Base-by-base conservation (phyloP, 2,797 vertebrate species). In the Lemur catta region DNA sequence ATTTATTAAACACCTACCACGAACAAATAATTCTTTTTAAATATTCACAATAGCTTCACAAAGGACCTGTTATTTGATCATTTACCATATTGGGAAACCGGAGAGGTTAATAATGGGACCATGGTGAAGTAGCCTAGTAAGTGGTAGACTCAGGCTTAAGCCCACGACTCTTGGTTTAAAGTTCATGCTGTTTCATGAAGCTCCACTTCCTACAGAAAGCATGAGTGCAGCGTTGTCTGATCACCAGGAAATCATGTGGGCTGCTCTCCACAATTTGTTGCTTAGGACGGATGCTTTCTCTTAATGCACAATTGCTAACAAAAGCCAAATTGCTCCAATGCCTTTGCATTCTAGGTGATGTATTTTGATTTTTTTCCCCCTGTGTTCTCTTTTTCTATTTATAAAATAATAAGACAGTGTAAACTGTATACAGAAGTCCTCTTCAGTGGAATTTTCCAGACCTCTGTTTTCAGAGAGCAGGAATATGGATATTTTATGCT, bases 311-410 rank as follows among this genome's bases (percentile, higher is more conserved):
- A 41, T 35, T 74, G 33, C 18, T 89, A 75, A 61, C 1, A 1
- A 61, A 94, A 91, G 69, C 43, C 4, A 26, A n/a, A 71, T 92
- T 87, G 84, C n/a, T 87, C 28, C 28, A 30, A 0, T 55, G 26
- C n/a, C 71, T 94, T 89, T 89, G 33, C 76, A 86, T 80, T 88
- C 52, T 79, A n/a, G n/a, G 20, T 38, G 30, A 43, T 38, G 35
- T 33, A 65, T 96, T 93, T 95, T 86, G 4, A 41, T 33, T 65
- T 85, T 91, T 11, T 80, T 2, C 9, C 43, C 43, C 43, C 7
- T 33, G 7, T 13, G 41, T 28, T 89, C 3, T 89, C 33, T 92
- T 81, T 57, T 52, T 38, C 7, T 57, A 28, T 65, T 90, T 82
- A n/a, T 30, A 72, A 78, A 57, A n/a, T 91, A 85, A 81, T 80